Evolutionary conservation across 2,888 invertebrate species (phyloP).

Genomic region (Agonopterix alstromeriana): DNA sequence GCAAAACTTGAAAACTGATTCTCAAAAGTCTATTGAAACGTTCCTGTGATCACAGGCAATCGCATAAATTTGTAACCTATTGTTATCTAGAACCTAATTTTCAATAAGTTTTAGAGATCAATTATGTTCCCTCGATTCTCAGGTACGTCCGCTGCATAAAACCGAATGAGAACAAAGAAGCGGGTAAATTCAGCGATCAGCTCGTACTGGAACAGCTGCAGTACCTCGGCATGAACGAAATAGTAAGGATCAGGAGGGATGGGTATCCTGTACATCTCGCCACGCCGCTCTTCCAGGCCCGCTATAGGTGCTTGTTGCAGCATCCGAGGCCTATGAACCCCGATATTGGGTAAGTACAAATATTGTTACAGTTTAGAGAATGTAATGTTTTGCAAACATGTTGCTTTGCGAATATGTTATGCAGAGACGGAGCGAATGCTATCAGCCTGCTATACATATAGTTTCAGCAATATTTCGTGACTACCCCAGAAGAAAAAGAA

Average conservation of each 20-base stretch:
- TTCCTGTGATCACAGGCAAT: too few species aligned
- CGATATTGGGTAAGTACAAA: conserved; percentile 47
- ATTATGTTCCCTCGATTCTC: not conserved
- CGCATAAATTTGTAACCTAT: too few species aligned
- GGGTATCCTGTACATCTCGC: conserved; percentile 92
- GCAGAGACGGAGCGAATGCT: too few species aligned
- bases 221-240: conserved; percentile 95
- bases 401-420: too few species aligned
- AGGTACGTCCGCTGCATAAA: conserved; percentile 95
- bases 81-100: too few species aligned
- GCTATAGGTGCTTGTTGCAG: conserved; percentile 86
- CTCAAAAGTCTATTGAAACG: too few species aligned
- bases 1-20: too few species aligned
- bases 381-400: too few species aligned
- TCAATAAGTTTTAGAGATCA: not conserved
- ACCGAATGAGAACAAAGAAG: conserved; percentile 89
- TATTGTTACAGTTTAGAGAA: too few species aligned
- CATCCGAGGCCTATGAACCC: conserved; percentile 50
- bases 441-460: too few species aligned
- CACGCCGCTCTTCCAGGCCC: conserved; percentile 83
- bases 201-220: conserved; percentile 91
- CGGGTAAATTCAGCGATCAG: conserved; percentile 86
- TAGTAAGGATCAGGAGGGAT: conserved; percentile 92
- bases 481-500: too few species aligned
- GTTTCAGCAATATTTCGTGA: too few species aligned